phyloP scores from a whole-genome alignment of 2,888 invertebrate species.

The Suillia variegata region DNA sequence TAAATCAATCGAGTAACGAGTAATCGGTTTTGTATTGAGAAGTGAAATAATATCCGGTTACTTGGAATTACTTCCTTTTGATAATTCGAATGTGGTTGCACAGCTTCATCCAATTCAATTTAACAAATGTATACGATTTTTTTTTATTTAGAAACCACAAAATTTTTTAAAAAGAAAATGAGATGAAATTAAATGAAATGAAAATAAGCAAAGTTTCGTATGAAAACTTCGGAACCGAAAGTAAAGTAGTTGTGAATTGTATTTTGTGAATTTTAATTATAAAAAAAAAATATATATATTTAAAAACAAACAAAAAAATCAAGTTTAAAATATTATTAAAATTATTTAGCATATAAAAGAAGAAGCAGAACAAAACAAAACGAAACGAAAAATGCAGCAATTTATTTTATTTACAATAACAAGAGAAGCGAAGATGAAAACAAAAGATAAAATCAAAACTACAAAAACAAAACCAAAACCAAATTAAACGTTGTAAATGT shows the following conservation, averaged over 20 bases:
- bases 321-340: constrained; percentile 41
- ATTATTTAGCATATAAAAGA: constrained; percentile 5
- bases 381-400: too few species aligned
- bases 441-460: neutral
- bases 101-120: too few species aligned
- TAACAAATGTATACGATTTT: too few species aligned
- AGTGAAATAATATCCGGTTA: too few species aligned
- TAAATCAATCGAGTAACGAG: too few species aligned
- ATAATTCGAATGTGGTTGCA: too few species aligned
- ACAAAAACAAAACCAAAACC: neutral
- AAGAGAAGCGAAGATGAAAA: neutral
- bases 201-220: too few species aligned
- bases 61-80: too few species aligned
- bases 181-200: too few species aligned
- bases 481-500: neutral
- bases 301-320: constrained; percentile 43
- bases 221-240: constrained; percentile 31
- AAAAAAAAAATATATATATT: constrained; percentile 33
- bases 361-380: constrained; percentile 7
- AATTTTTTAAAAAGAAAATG: too few species aligned
- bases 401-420: constrained; percentile 10
- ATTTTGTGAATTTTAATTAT: constrained; percentile 58
- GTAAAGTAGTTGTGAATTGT: constrained; percentile 59
- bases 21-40: too few species aligned
- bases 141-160: too few species aligned